Base-by-base conservation (phyloP, 2,888 invertebrate species). In the Platycheirus albimanus region DNA sequence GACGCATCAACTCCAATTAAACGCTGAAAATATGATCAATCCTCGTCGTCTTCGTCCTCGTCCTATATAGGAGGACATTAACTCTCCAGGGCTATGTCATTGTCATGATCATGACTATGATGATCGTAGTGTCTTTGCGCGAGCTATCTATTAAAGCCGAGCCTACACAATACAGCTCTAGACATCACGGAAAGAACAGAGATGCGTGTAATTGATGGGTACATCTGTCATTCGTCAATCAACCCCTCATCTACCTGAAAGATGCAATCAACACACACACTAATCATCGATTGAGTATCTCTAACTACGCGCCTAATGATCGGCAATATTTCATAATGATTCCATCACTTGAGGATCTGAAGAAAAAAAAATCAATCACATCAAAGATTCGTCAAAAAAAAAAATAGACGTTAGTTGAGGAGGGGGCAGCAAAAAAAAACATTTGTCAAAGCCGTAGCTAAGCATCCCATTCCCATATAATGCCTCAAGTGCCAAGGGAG, bases 291-390 rank as follows among this genome's bases (percentile, higher is more conserved):
- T 71, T 70, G 75, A 69, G 80, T 80, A 69, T 69, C 70, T 77
- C 80, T 81, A 80, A 81, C 80, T 81, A 47, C 52, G 7, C 15
- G 38, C 81, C 86, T 86, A 86, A 86, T 86, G 86, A 86, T 85
- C 83, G 77, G 85, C 85, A 85, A 86, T 86, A 86, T 86, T 86
- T 86, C 86, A 86, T 85, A 86, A 86, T 85, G 85, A 86, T 85
- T 86, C 80, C 85, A 84, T 85, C 86, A 85, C 85, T 85, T 78
- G 84, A 85, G 81, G 79, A 81, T 56, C 71, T 51, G 70, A 81
- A 85, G 10, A 36, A 63, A 63, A 74, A 71, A 83, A 64, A 78
- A 83, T 83, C 77, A 83, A 83, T 86, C 86, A 86, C 78, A 84
- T 78, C 76, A 63, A 45, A 61, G 79, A 79, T 49, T 58, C 41